A percentile compares a stretch with the other conserved stretches of the same genome.
Evolutionary conservation across 30 jellyfish, hydroid and myxozoan species (phyloP).

Genomic region (Aurelia sp.): DNA sequence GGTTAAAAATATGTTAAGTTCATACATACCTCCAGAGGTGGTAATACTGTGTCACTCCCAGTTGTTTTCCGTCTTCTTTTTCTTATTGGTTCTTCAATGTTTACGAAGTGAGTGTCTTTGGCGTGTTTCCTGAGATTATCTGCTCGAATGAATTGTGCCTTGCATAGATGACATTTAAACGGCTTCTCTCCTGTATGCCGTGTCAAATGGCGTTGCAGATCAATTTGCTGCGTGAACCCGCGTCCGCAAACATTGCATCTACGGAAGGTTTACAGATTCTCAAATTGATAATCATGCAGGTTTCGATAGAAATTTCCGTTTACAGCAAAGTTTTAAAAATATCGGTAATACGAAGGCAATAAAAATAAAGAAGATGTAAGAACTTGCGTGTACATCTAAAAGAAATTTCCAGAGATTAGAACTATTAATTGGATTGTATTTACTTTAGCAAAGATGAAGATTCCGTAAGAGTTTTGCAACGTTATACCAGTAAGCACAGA

Average conservation of each 20-base stretch:
- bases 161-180: constrained; percentile 96
- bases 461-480: too few relatives aligned
- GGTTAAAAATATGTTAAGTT: too few relatives aligned
- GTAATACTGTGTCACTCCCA: constrained; percentile 98
- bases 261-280: not conserved
- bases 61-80: constrained; percentile 97
- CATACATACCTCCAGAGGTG: constrained; percentile 87
- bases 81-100: constrained; percentile 95
- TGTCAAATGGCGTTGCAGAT: constrained; percentile 94
- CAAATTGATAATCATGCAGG: too few relatives aligned
- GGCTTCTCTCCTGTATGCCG: constrained; percentile 99
- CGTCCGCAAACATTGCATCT: constrained; percentile 99
- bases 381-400: too few relatives aligned
- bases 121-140: constrained; percentile 96
- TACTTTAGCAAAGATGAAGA: too few relatives aligned
- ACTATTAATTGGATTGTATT: too few relatives aligned
- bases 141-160: constrained; percentile 98
- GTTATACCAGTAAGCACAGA: too few relatives aligned
- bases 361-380: too few relatives aligned
- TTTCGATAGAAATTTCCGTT: too few relatives aligned
- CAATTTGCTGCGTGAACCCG: constrained; percentile 98
- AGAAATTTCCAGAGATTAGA: too few relatives aligned
- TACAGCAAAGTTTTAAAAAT: too few relatives aligned
- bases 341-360: too few relatives aligned
- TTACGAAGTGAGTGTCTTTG: constrained; percentile 95